Evolutionary conservation across 2,888 invertebrate genomes (phyloP).

Genomic region (Heliconius ethilla): DNA sequence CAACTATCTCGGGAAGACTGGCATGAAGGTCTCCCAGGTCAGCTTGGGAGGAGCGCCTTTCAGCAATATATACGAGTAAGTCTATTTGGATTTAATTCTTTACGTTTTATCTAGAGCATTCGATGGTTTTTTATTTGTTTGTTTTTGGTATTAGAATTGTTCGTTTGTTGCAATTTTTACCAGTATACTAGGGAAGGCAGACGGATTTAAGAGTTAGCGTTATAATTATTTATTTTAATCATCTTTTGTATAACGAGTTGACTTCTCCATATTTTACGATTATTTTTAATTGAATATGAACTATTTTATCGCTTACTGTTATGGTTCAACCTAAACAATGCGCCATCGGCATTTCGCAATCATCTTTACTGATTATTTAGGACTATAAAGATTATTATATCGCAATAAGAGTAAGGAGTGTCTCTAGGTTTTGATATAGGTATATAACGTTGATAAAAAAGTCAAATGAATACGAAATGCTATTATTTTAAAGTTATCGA

Average conservation of each 20-base stretch:
- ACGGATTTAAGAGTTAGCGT: no score
- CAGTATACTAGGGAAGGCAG: no score
- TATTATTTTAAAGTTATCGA: not conserved
- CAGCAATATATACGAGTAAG: constrained; percentile 88
- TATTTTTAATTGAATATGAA: not conserved
- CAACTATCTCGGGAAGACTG: constrained; percentile 87
- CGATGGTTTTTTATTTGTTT: constrained; percentile 43
- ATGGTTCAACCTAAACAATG: not conserved
- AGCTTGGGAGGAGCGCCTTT: constrained; percentile 90
- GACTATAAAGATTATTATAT: no score
- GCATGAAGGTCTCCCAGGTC: constrained; percentile 86
- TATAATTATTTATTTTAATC: no score
- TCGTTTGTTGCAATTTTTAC: no score
- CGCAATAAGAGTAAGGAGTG: no score
- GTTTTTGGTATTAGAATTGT: not conserved
- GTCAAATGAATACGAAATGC: not conserved
- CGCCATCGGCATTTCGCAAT: not conserved
- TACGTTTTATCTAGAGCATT: not conserved
- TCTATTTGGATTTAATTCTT: not conserved
- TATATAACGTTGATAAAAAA: not conserved
- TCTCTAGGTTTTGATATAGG: not conserved
- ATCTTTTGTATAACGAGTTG: no score
- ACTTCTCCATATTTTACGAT: not conserved
- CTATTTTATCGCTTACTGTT: constrained; percentile 6
- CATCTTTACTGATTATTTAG: no score